These are phyloP conservation scores for Peromyscus nudipes DNA, from an alignment of 2,797 vertebrate genomes.

Conservation along the genomic window DNA sequence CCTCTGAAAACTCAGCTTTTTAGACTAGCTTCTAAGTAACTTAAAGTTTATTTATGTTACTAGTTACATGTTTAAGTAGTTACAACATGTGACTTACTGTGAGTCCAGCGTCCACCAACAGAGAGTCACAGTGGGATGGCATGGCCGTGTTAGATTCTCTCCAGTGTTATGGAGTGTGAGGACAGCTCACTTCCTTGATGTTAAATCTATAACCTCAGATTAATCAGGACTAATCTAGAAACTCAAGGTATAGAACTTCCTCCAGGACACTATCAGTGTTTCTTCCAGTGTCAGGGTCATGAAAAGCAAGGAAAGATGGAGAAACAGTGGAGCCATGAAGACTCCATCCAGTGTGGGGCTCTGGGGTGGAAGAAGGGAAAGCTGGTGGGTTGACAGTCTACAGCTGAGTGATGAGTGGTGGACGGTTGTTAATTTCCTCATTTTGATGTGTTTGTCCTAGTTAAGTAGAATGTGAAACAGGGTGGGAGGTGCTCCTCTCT, in stretches of 20 bases:
- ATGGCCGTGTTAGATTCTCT: background rate
- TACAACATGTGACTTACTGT: background rate
- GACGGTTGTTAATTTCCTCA: background rate
- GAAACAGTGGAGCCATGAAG: background rate
- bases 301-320: background rate
- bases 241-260: background rate
- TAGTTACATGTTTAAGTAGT: conserved; percentile 8
- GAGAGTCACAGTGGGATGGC: background rate
- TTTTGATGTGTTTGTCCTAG: background rate
- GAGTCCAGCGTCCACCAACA: background rate
- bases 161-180: background rate
- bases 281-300: background rate
- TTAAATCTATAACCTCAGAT: background rate
- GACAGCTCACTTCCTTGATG: background rate
- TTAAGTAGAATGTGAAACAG: background rate
- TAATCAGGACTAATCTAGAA: background rate
- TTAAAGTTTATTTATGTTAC: conserved; percentile 19
- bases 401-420: background rate
- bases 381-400: background rate
- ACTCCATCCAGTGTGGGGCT: background rate
- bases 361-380: background rate
- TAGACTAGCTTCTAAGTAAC: conserved; percentile 8
- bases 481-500: background rate
- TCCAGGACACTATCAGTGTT: background rate
- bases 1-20: conserved; percentile 2